phyloP scores from a whole-genome alignment of 2,797 vertebrate genomes.

The Cirrhinus mrigala region DNA sequence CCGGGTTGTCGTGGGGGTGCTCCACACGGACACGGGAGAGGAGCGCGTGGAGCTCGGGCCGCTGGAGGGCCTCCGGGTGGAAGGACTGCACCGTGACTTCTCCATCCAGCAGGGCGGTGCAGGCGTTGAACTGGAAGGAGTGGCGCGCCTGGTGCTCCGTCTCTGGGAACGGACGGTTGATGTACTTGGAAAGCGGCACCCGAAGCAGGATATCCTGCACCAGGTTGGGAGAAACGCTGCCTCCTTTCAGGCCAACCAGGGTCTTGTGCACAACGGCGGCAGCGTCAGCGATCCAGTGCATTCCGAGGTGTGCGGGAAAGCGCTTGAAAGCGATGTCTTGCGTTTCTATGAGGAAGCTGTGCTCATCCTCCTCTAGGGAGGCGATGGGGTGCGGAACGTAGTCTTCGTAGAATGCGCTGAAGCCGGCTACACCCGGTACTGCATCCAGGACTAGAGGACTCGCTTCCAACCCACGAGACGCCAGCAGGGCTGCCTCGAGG shows the following conservation, averaged over 20 bases:
- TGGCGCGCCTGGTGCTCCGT: slow-evolving; percentile 89
- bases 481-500: slow-evolving; percentile 87
- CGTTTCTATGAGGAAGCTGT: slow-evolving; percentile 83
- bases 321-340: slow-evolving; percentile 90
- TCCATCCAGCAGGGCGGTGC: slow-evolving; percentile 84
- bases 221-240: slow-evolving; percentile 71
- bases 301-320: slow-evolving; percentile 89
- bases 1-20: slow-evolving; percentile 85
- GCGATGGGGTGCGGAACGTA: slow-evolving; percentile 78
- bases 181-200: slow-evolving; percentile 88
- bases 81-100: slow-evolving; percentile 84
- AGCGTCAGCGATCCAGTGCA: slow-evolving; percentile 90
- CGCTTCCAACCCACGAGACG: slow-evolving; percentile 84
- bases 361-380: slow-evolving; percentile 61
- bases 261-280: slow-evolving; percentile 79
- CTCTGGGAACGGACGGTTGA: slow-evolving; percentile 86
- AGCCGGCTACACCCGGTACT: slow-evolving; percentile 83
- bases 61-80: slow-evolving; percentile 69
- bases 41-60: slow-evolving; percentile 79
- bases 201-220: slow-evolving; percentile 83
- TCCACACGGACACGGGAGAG: slow-evolving; percentile 84
- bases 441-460: slow-evolving; percentile 83
- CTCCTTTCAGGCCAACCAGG: slow-evolving; percentile 70
- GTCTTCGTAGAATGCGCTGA: slow-evolving; percentile 85
- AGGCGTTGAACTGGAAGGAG: slow-evolving; percentile 91